Evolutionary conservation across 2,797 vertebrate genomes (phyloP).

Genomic region (Hippocampus kuda): DNA sequence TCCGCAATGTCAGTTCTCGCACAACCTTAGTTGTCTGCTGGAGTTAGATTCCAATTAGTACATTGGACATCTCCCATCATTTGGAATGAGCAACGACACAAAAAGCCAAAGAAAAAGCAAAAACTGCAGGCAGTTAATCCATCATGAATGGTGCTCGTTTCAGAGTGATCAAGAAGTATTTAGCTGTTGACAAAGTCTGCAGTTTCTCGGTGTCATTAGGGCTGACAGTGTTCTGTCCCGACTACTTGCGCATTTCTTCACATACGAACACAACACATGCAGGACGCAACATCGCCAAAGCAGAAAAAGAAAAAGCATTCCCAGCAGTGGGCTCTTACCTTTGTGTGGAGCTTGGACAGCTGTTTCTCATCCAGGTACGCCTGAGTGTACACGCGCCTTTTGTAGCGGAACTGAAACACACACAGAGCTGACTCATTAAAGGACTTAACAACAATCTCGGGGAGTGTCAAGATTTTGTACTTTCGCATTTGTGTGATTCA

Average conservation of each 20-base stretch:
- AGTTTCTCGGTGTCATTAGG: too few relatives aligned
- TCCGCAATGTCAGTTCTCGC: too few relatives aligned
- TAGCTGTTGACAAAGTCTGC: too few relatives aligned
- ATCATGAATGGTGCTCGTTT: too few relatives aligned
- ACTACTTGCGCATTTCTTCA: neutral
- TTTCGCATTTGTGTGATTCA: neutral
- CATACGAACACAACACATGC: neutral
- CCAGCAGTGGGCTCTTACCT: slow-evolving; percentile 67
- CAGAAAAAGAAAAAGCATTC: neutral
- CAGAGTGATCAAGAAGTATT: too few relatives aligned
- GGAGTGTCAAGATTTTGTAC: neutral
- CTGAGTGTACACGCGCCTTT: slow-evolving; percentile 90
- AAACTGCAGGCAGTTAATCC: neutral
- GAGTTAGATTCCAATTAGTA: neutral
- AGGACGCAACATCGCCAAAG: neutral
- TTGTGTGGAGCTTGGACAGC: slow-evolving; percentile 92
- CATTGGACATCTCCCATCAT: neutral
- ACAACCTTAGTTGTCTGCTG: neutral
- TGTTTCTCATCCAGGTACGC: slow-evolving; percentile 90
- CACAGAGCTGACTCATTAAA: neutral
- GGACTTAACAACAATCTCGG: neutral
- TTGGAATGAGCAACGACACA: neutral
- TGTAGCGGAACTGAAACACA: slow-evolving; percentile 87
- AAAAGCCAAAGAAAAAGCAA: neutral
- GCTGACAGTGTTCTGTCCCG: too few relatives aligned